Conservation (phyloP, 1,140 invertebrate species). For the Helicoverpa armigera region DNA sequence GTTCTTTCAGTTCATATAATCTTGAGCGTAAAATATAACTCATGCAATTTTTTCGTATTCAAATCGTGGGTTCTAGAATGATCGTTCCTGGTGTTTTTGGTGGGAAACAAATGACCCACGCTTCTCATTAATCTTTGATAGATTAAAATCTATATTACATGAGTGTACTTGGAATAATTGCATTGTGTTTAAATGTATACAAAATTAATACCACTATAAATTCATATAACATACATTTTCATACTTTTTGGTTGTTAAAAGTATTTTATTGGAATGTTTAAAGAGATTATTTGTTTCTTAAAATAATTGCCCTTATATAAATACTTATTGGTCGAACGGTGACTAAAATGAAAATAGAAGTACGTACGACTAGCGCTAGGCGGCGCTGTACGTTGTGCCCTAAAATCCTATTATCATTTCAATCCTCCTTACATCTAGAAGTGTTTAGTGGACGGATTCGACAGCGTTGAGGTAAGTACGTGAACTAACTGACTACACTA, state of each 20-base stretch:
- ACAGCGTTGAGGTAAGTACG: constrained; percentile 55
- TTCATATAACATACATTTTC: constrained; percentile 39
- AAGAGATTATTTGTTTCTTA: constrained; percentile 17
- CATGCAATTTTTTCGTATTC: background rate
- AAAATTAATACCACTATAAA: constrained; percentile 5
- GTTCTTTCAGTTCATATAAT: background rate
- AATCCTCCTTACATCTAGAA: constrained; percentile 58
- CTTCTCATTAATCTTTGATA: background rate
- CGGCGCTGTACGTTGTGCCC: constrained; percentile 56
- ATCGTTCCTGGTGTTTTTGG: constrained; percentile 20
- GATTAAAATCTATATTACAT: background rate
- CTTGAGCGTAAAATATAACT: background rate
- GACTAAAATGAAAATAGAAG: constrained; percentile 86
- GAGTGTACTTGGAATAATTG: constrained; percentile 34
- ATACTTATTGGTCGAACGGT: constrained; percentile 37
- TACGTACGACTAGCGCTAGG: constrained; percentile 56
- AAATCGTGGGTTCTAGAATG: background rate
- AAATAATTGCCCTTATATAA: constrained; percentile 44
- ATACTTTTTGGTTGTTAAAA: constrained; percentile 51
- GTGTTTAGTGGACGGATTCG: constrained; percentile 62
- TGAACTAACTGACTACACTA: constrained; percentile 42
- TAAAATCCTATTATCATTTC: constrained; percentile 84
- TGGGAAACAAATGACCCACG: constrained; percentile 28
- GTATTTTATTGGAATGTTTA: constrained; percentile 45
- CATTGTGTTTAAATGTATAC: constrained; percentile 38